Percentiles rank a stretch among this genome's conserved stretches.
phyloP scores from a whole-genome alignment of 2,797 vertebrate species.

The Falco columbarius region DNA sequence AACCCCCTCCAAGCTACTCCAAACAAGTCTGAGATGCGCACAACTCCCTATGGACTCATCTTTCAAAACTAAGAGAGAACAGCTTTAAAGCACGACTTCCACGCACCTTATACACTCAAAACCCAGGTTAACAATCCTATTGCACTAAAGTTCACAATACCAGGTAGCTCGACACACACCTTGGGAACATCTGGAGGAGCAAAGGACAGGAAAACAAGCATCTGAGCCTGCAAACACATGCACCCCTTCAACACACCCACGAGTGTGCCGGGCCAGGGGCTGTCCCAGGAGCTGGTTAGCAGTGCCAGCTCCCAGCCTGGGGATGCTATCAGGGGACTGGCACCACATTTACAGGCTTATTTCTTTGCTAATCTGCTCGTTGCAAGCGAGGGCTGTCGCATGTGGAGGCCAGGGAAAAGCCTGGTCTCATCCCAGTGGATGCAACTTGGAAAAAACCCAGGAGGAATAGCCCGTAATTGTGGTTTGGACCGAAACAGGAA shows the following conservation, averaged over 20 bases:
- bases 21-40: background rate
- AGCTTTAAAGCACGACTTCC: background rate
- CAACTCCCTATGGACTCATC: fast-evolving
- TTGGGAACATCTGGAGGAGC: background rate
- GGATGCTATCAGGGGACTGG: background rate
- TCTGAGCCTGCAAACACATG: background rate
- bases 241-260: too few relatives aligned
- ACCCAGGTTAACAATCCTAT: background rate
- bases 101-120: fast-evolving
- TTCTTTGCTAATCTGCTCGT: background rate
- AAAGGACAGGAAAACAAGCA: background rate
- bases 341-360: background rate
- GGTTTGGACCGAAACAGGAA: fast-evolving
- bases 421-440: background rate
- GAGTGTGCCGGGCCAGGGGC: background rate
- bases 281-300: background rate
- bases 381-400: fast-evolving
- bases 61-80: background rate
- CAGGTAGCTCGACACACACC: fast-evolving
- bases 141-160: fast-evolving
- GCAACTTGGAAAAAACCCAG: background rate
- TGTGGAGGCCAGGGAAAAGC: background rate
- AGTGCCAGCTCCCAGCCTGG: background rate
- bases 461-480: background rate
- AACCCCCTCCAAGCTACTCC: background rate